Percentiles rank a stretch among this genome's conserved stretches.
phyloP scores from a whole-genome alignment of 2,113 vertebrate genomes.

The Sula dactylatra region DNA sequence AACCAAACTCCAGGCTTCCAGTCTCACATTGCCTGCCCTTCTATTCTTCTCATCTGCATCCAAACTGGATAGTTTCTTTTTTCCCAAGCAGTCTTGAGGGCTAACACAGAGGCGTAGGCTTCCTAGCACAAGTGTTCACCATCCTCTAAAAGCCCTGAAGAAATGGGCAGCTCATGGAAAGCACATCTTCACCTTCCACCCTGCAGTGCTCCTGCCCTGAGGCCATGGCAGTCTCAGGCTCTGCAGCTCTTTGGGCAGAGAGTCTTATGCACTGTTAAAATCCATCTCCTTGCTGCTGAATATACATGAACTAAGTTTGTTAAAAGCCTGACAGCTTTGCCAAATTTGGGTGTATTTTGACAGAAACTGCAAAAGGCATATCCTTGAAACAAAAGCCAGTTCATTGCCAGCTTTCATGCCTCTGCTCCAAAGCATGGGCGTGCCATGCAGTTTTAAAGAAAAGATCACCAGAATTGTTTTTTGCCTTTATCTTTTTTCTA shows the following conservation, averaged over 20 bases:
- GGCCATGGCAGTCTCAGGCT: fast-evolving
- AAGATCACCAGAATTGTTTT: not conserved
- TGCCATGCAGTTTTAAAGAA: not conserved
- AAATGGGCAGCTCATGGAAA: fast-evolving
- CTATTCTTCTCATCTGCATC: not conserved
- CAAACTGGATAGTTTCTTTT: not conserved
- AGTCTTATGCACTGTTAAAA: fast-evolving
- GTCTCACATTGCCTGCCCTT: not conserved
- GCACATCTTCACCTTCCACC: not conserved
- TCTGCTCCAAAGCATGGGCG: not conserved
- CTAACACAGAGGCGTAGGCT: not conserved
- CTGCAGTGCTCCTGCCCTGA: fast-evolving
- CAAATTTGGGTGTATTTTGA: not conserved
- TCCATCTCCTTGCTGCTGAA: not conserved
- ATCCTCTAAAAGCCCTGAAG: not conserved
- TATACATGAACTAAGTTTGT: not conserved
- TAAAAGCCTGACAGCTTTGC: not conserved
- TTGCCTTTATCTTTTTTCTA: not conserved
- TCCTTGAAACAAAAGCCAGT: slow-evolving; percentile 19
- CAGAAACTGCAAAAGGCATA: not conserved
- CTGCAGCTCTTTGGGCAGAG: not conserved
- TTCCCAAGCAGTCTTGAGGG: no score
- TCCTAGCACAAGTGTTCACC: not conserved
- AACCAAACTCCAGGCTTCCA: not conserved
- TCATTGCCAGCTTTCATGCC: not conserved